A percentile compares a stretch with the other conserved stretches of the same genome.
phyloP scores from a whole-genome alignment of 2,888 invertebrate species.

The Entomobrya multifasciata region DNA sequence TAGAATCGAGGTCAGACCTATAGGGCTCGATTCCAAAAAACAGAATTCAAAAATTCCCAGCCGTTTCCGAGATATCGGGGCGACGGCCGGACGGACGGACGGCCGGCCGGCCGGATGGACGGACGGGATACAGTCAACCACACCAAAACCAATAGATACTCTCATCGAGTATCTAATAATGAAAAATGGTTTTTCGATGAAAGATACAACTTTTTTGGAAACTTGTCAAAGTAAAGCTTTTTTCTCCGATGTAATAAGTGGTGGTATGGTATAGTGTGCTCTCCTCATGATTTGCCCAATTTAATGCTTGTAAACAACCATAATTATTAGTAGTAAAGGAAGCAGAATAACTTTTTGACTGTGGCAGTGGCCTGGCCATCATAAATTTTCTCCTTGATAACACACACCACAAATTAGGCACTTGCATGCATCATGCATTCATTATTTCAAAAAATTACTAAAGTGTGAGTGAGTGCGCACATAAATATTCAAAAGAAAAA shows the following conservation, averaged over 20 bases:
- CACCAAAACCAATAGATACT: no score
- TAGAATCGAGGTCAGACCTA: no score
- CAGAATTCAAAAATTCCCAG: no score
- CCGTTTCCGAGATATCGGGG: no score
- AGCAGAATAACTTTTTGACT: background rate
- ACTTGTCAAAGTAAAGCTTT: background rate
- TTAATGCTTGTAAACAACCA: background rate
- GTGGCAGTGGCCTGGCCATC: slow-evolving; percentile 10
- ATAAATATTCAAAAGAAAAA: background rate
- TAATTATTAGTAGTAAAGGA: background rate
- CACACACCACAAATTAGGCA: background rate
- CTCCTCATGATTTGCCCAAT: slow-evolving; percentile 10
- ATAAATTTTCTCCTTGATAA: background rate
- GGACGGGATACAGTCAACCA: no score
- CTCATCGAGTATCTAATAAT: slow-evolving; percentile 8
- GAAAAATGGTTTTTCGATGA: background rate
- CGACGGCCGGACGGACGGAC: no score
- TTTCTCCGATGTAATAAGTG: background rate
- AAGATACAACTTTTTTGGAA: background rate
- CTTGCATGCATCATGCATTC: background rate
- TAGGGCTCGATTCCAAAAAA: no score
- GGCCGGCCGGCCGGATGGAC: no score
- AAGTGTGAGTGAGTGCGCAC: background rate
- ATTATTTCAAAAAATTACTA: background rate
- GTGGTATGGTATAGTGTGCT: no score